Base-by-base conservation (phyloP, 1,140 invertebrate species). In the Drosophila obscura region DNA sequence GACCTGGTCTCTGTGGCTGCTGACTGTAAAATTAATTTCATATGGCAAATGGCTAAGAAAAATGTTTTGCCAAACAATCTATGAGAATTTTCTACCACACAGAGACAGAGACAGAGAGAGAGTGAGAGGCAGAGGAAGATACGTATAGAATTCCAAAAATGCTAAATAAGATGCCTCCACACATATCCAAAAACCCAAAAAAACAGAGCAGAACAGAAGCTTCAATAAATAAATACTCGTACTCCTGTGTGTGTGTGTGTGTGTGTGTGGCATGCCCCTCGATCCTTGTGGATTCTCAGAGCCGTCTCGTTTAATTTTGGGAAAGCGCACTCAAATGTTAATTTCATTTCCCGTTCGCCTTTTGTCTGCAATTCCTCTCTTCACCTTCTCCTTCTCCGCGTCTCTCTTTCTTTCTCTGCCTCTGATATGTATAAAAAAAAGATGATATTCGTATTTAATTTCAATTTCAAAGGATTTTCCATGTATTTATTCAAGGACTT, bases 401-500 rank as follows among this genome's bases (percentile, higher is more conserved):
- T 24, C 59, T 31, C 50, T 16, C 28, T 49, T 39, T 53, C 52
- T 31, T 49, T 49, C 81, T 63, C 74, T 72, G 59, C 35, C 56
- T 81, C 59, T 60, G 66, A 60, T 65, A n/a, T 62, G 49, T 58
- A 72, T 52, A 62, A 75, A 73, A 73, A 84, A 84, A 84, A 80
- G 72, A 83, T 88, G 77, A 88, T 88, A 88, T 88, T 88, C 83
- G 83, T 90, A 88, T 90, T 90, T 87, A 90, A 90, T 90, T 90
- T 90, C 87, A 90, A 90, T 90, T 90, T 90, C 87, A 90, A 90
- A 90, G 88, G 87, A 90, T 90, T 90, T 90, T 84, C 82, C 87
- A 90, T 90, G 88, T 90, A 90, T 90, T 90, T 90, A 90, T 90
- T 90, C 87, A 90, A 90, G 88, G 87, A 90, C 87, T 90, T 90